Conservation (phyloP, 2,888 invertebrate genomes). For the Habrosyne pyritoides region DNA sequence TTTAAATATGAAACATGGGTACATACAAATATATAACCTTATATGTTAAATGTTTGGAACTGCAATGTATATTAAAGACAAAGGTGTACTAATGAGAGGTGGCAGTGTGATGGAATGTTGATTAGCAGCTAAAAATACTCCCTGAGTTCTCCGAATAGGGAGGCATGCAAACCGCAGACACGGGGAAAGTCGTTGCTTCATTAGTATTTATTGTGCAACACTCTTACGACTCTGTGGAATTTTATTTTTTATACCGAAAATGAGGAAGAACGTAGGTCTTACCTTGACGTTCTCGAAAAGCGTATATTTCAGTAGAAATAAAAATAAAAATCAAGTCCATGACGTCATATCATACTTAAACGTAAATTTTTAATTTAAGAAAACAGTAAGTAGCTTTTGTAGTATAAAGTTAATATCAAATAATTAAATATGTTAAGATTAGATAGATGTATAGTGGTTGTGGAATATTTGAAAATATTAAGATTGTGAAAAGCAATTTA, state of each 20-base stretch:
- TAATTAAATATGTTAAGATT: no score
- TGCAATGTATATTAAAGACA: conserved; percentile 54
- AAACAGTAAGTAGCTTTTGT: no score
- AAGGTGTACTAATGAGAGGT: conserved; percentile 56
- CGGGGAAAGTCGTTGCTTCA: conserved; percentile 46
- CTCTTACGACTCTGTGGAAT: neutral
- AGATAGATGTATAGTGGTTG: neutral
- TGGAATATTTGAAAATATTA: neutral
- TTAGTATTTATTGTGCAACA: conserved; percentile 63
- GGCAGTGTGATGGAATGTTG: conserved; percentile 53
- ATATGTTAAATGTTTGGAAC: conserved; percentile 12
- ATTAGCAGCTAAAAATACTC: conserved; percentile 64
- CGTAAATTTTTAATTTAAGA: no score
- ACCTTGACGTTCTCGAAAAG: neutral
- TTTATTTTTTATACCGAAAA: neutral
- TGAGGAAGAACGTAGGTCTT: neutral
- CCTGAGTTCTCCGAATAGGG: conserved; percentile 30
- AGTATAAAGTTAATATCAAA: no score
- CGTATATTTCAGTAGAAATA: no score
- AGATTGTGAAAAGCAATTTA: conserved; percentile 35
- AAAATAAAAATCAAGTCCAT: no score
- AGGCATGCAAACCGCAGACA: conserved; percentile 48
- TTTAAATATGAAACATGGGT: no score
- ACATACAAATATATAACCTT: neutral
- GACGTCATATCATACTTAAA: no score